Percentiles rank a stretch among this genome's conserved stretches.
Evolutionary conservation across 1,140 invertebrate genomes (phyloP).

Genomic region (Epicauta chinensis): DNA sequence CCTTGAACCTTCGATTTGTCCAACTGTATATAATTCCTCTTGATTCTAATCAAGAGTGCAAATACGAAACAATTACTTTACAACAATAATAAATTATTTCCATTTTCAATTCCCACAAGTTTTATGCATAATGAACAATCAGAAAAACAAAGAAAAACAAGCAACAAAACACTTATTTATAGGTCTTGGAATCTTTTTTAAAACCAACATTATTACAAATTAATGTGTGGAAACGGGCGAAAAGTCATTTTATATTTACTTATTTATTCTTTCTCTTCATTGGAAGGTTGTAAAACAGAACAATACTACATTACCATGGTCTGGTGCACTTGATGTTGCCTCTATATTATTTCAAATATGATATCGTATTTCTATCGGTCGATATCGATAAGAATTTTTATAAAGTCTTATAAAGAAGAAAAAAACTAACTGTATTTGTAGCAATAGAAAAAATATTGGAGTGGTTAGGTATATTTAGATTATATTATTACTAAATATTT

Average conservation of each 20-base stretch:
- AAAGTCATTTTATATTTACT: not conserved
- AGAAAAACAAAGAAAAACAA: no score
- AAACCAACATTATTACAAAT: constrained; percentile 1
- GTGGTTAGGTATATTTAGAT: constrained; percentile 12
- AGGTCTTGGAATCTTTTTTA: not conserved
- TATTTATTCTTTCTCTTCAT: constrained; percentile 7
- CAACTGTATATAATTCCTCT: no score
- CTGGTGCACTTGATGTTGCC: constrained; percentile 11
- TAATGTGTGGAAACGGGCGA: constrained; percentile 13
- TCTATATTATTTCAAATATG: not conserved
- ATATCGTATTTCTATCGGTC: no score
- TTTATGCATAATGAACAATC: no score
- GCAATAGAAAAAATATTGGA: constrained; percentile 12
- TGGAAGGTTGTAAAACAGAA: constrained; percentile 18
- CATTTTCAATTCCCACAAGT: no score
- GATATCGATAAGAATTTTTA: no score
- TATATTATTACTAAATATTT: no score
- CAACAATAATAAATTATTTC: no score
- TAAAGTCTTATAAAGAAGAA: not conserved
- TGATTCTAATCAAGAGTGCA: no score
- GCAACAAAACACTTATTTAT: no score
- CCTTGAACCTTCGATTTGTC: no score
- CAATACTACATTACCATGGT: constrained; percentile 17
- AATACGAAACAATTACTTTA: no score
- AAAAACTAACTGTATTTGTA: constrained; percentile 2